Evolutionary conservation across 2,888 invertebrate genomes (phyloP), one percentile per base, ranked within the genome.

Genomic region (Oxyscelio sp.): DNA sequence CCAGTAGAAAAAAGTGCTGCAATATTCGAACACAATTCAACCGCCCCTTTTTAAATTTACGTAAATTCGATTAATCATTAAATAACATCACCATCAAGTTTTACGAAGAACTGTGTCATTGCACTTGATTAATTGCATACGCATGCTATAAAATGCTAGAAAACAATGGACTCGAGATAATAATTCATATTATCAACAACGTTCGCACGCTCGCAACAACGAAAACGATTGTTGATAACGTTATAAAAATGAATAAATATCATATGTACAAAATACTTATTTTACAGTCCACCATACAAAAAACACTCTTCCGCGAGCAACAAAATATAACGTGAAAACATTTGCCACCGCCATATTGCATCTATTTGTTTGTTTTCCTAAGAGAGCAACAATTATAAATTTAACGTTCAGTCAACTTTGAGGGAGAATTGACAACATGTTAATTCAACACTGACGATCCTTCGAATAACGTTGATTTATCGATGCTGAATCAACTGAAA

Each of bases 341-440:
- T 34, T 17, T 19, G 27, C 9, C 31, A 40, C 74, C 74, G 65
- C 66, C 78, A 86, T 78, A 74, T 81, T 83, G 81, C 59, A 43
- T n/a, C 22, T 19, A 73, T 71, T 27, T n/a, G n/a, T n/a, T n/a
- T n/a, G n/a, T n/a, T n/a, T n/a, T n/a, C n/a, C n/a, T n/a, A n/a
- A n/a, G n/a, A n/a, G n/a, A n/a, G n/a, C n/a, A n/a, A n/a, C n/a
- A n/a, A n/a, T n/a, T n/a, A n/a, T n/a, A n/a, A n/a, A n/a, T n/a
- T n/a, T n/a, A n/a, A n/a, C n/a, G n/a, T n/a, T n/a, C n/a, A n/a
- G n/a, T n/a, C n/a, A n/a, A n/a, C n/a, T n/a, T n/a, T n/a, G n/a
- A n/a, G n/a, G n/a, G n/a, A n/a, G n/a, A n/a, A n/a, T n/a, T n/a
- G n/a, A n/a, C n/a, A n/a, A n/a, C n/a, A n/a, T n/a, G n/a, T n/a